Evolutionary conservation across 1,140 invertebrate species (phyloP).

Genomic region (Thalassaphorura encarpata): DNA sequence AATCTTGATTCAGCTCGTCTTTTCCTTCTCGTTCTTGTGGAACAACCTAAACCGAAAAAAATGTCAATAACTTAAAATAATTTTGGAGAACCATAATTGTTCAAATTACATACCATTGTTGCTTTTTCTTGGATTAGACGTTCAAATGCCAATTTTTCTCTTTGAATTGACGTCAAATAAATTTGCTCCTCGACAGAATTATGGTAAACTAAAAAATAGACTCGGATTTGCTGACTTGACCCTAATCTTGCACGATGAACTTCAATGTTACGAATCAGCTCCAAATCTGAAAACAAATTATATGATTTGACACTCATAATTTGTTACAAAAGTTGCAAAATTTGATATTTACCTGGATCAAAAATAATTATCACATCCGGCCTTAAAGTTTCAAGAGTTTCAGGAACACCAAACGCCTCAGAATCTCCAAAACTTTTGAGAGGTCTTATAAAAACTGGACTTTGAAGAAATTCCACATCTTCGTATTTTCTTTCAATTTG

Average conservation of each 20-base stretch:
- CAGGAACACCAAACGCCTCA: constrained; percentile 55
- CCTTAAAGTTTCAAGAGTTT: constrained; percentile 52
- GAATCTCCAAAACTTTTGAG: constrained; percentile 53
- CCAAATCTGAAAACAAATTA: constrained; percentile 22
- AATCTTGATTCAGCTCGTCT: constrained; percentile 55
- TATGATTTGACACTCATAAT: constrained; percentile 6
- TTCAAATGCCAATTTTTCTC: constrained; percentile 92
- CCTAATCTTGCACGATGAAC: constrained; percentile 50
- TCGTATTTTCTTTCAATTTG: constrained; percentile 34
- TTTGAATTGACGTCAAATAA: constrained; percentile 75
- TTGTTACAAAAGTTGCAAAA: constrained; percentile 13
- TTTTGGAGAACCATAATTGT: background rate
- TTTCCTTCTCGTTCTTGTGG: constrained; percentile 84
- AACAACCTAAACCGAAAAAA: constrained; percentile 60
- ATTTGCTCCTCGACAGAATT: constrained; percentile 91
- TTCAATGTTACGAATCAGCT: constrained; percentile 41
- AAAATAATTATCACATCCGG: constrained; percentile 85
- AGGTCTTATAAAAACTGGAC: constrained; percentile 56
- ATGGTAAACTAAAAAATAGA: constrained; percentile 83
- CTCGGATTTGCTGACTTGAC: constrained; percentile 48
- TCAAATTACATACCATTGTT: constrained; percentile 47
- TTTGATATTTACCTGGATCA: constrained; percentile 61
- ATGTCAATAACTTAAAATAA: background rate
- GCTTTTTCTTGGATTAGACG: constrained; percentile 80
- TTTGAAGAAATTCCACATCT: constrained; percentile 42